A percentile compares a stretch with the other conserved stretches of the same genome.
These are phyloP conservation scores for Malthinus seriepunctatus DNA, from an alignment of 2,888 invertebrate genomes.

Conservation along the genomic window DNA sequence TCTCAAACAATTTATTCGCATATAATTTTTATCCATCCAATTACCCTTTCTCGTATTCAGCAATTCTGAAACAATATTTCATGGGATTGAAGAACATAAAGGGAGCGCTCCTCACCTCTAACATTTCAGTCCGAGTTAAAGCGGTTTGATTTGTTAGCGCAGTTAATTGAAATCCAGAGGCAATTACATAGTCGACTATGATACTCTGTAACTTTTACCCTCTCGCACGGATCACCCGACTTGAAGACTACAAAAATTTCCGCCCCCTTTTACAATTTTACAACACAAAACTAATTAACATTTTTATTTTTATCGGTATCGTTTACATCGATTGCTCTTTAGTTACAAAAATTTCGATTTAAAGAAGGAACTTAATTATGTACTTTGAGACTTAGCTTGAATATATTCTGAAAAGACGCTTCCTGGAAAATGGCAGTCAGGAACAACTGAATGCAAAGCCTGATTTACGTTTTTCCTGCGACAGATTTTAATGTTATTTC, in stretches of 20 bases:
- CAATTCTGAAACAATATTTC: constrained; percentile 55
- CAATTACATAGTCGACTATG: constrained; percentile 51
- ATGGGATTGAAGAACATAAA: constrained; percentile 54
- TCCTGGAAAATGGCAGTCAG: constrained; percentile 25
- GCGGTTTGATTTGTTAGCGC: constrained; percentile 59
- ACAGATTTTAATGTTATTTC: constrained; percentile 60
- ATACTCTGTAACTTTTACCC: constrained; percentile 29
- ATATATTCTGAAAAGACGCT: constrained; percentile 25
- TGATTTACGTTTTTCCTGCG: constrained; percentile 57
- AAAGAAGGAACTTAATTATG: constrained; percentile 10
- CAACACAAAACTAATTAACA: constrained; percentile 4
- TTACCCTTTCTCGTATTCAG: constrained; percentile 54
- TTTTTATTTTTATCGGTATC: constrained; percentile 2
- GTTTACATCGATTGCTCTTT: background rate
- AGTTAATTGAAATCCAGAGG: constrained; percentile 59
- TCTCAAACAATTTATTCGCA: constrained; percentile 38
- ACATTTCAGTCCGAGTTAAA: constrained; percentile 49
- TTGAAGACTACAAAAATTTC: background rate
- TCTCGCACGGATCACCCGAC: constrained; percentile 17
- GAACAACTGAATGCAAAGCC: constrained; percentile 51
- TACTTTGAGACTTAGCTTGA: constrained; percentile 16
- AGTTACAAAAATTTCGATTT: constrained; percentile 8
- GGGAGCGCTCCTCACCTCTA: constrained; percentile 44
- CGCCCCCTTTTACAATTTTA: constrained; percentile 4
- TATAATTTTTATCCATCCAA: constrained; percentile 54